Evolutionary conservation across 2,113 vertebrate genomes (phyloP).

Genomic region (Diphyllodes magnificus): DNA sequence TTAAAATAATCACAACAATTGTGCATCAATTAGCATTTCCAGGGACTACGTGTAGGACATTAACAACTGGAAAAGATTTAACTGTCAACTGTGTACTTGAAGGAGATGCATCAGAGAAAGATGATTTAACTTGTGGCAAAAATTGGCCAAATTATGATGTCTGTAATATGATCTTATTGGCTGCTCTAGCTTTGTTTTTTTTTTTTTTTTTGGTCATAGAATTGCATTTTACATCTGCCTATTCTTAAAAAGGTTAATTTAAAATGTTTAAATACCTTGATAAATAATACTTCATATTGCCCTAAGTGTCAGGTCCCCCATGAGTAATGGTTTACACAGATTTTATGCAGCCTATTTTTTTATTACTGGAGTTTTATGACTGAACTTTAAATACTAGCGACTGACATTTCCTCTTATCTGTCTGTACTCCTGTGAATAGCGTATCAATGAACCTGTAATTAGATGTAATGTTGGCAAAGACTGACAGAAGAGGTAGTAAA

Average conservation of each 20-base stretch:
- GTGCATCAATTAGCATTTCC: slow-evolving; percentile 32
- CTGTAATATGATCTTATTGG: neutral
- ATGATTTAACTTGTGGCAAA: slow-evolving; percentile 19
- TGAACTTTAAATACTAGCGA: slow-evolving; percentile 52
- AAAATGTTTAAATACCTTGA: neutral
- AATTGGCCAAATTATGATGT: slow-evolving; percentile 14
- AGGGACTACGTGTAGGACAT: slow-evolving; percentile 23
- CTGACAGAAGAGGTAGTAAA: neutral
- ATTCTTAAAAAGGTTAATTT: neutral
- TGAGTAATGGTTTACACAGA: slow-evolving; percentile 14
- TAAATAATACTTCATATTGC: slow-evolving; percentile 12
- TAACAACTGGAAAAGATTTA: slow-evolving; percentile 50
- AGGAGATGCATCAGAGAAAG: slow-evolving; percentile 38
- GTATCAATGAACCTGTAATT: slow-evolving; percentile 19
- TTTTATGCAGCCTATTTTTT: slow-evolving; percentile 25
- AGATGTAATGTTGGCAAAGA: slow-evolving; percentile 20
- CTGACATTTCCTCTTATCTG: slow-evolving; percentile 43
- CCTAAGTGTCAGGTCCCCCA: neutral
- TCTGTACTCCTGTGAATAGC: slow-evolving; percentile 4
- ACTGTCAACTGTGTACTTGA: slow-evolving; percentile 43
- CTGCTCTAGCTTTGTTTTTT: neutral
- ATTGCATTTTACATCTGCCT: neutral
- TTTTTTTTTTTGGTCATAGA: neutral
- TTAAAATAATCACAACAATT: slow-evolving; percentile 30
- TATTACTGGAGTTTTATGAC: slow-evolving; percentile 21